Percentiles rank a stretch among this genome's conserved stretches.
These are phyloP conservation scores for Hypotaenidia philippensis DNA, from an alignment of 2,797 vertebrate species.

Conservation along the genomic window DNA sequence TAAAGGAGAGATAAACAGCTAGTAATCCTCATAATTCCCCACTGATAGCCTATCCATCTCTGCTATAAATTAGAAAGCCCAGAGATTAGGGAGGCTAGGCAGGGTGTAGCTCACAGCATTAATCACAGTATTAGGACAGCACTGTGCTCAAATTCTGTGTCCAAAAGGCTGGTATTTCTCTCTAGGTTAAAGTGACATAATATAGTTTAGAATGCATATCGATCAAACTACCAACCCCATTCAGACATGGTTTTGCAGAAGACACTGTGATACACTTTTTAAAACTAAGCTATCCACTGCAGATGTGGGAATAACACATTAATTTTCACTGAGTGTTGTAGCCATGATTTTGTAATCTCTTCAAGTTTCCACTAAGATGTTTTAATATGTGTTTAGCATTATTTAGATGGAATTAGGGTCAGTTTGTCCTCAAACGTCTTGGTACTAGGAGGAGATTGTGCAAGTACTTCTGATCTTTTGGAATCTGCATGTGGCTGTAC, in stretches of 20 bases:
- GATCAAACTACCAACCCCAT: neutral
- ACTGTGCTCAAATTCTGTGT: constrained; percentile 33
- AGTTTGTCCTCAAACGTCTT: neutral
- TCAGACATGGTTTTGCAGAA: neutral
- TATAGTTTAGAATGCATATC: neutral
- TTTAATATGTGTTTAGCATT: neutral
- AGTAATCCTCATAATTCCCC: constrained; percentile 83
- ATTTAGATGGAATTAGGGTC: neutral
- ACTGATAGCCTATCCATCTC: constrained; percentile 83
- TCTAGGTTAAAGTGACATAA: constrained; percentile 3
- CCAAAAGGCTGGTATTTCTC: constrained; percentile 26
- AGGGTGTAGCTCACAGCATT: constrained; percentile 63
- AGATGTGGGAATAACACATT: neutral
- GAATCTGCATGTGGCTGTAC: neutral
- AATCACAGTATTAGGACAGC: constrained; percentile 65
- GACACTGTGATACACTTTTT: neutral
- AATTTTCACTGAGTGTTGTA: neutral
- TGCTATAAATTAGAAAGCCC: constrained; percentile 79
- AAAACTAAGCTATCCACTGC: neutral
- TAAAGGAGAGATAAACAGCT: constrained; percentile 81
- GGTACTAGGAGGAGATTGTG: neutral
- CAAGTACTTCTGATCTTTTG: neutral
- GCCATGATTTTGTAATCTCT: neutral
- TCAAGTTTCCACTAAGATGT: neutral
- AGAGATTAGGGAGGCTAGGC: constrained; percentile 76